These are phyloP conservation scores for Drosophila atripex DNA, from an alignment of 2,888 invertebrate species.

Conservation along the genomic window DNA sequence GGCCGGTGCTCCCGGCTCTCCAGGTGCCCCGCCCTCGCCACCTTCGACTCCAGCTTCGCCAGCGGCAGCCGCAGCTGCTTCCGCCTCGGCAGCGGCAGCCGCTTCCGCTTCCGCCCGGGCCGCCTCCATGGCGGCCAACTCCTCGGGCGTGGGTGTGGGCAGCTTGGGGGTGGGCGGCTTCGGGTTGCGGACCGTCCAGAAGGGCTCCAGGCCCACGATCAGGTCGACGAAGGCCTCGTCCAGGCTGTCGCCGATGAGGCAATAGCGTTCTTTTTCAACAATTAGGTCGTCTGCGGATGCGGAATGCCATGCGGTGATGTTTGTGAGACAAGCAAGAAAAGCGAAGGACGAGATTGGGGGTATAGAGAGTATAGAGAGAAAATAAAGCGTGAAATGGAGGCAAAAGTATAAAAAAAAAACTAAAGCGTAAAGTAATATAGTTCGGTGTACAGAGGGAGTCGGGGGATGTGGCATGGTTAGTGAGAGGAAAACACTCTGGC, in stretches of 20 bases:
- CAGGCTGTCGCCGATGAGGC: slow-evolving; percentile 96
- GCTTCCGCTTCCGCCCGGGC: slow-evolving; percentile 79
- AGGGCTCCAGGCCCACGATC: slow-evolving; percentile 86
- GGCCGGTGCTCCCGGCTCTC: slow-evolving; percentile 73
- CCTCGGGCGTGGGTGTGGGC: slow-evolving; percentile 82
- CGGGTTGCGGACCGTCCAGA: slow-evolving; percentile 83
- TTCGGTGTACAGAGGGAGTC: slow-evolving; percentile 3
- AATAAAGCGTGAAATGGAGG: slow-evolving; percentile 60
- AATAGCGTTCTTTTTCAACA: slow-evolving; percentile 95
- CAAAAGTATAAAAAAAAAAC: slow-evolving; percentile 43
- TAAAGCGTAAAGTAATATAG: slow-evolving; percentile 43
- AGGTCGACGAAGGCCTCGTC: slow-evolving; percentile 96
- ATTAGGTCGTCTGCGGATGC: slow-evolving; percentile 90
- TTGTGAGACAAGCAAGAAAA: slow-evolving; percentile 64
- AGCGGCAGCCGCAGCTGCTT: slow-evolving; percentile 61
- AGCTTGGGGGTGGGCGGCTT: slow-evolving; percentile 84
- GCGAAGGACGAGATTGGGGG: slow-evolving; percentile 52
- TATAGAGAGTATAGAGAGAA: slow-evolving; percentile 46
- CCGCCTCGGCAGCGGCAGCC: slow-evolving; percentile 74
- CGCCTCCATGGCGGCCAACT: slow-evolving; percentile 82
- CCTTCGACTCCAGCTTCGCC: slow-evolving; percentile 70
- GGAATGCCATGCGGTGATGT: slow-evolving; percentile 39
- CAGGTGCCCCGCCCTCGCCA: slow-evolving; percentile 59
- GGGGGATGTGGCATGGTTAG: slow-evolving; percentile 33
- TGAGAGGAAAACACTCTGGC: slow-evolving; percentile 50